Evolutionary conservation across 2,888 invertebrate species (phyloP).

Genomic region (Ichneumon xanthorius): DNA sequence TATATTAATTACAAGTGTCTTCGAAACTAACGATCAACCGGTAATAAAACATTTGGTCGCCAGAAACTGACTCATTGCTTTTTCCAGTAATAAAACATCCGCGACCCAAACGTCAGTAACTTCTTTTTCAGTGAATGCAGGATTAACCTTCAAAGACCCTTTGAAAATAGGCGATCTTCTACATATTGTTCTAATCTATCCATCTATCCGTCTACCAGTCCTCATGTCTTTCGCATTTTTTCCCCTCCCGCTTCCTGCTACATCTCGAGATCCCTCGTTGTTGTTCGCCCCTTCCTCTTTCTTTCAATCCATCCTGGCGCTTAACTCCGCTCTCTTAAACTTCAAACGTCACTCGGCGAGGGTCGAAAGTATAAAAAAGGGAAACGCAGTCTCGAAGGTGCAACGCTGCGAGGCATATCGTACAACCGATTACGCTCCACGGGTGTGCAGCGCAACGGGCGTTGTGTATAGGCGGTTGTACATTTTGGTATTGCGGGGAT

Average conservation of each 20-base stretch:
- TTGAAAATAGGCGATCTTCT: no score
- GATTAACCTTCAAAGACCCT: no score
- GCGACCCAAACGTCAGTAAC: no score
- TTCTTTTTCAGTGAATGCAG: no score
- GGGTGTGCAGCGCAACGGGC: not conserved
- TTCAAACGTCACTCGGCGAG: slow-evolving; percentile 21
- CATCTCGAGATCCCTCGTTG: slow-evolving; percentile 11
- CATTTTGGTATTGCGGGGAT: slow-evolving; percentile 30
- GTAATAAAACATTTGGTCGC: no score
- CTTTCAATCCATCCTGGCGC: slow-evolving; percentile 41
- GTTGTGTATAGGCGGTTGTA: slow-evolving; percentile 6
- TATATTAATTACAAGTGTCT: no score
- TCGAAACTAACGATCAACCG: no score
- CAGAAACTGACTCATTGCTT: no score
- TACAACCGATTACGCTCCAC: slow-evolving; percentile 24
- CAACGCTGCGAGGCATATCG: slow-evolving; percentile 14
- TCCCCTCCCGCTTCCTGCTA: slow-evolving; percentile 6
- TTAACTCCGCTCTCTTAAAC: slow-evolving; percentile 15
- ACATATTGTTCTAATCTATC: no score
- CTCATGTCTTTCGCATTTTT: no score
- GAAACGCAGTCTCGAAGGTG: slow-evolving; percentile 26
- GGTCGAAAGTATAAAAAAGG: slow-evolving; percentile 20
- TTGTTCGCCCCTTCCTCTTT: not conserved
- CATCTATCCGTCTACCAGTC: no score
- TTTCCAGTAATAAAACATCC: no score